Base-by-base conservation (phyloP, 2,113 vertebrate species). In the Epinephelus moara region DNA sequence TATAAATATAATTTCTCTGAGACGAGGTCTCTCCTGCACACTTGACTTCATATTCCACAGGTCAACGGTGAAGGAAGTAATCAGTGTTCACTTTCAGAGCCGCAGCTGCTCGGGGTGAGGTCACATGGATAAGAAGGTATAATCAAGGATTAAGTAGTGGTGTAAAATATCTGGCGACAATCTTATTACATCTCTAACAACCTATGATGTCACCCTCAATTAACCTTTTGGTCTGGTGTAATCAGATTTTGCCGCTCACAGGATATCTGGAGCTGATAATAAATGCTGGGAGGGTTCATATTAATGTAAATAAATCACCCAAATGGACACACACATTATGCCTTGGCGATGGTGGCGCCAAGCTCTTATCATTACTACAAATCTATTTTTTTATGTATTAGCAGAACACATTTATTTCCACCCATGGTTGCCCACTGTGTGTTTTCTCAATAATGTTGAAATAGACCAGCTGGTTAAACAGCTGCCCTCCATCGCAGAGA, bases 81-180 rank as follows among this genome's bases (percentile, higher is more conserved):
- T 76, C 33, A 62, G 82, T 3, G 27, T 68, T 71, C 0, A 6
- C 52, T 87, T 63, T 75, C 81, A 62, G 87, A 52, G 85, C 17
- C 30, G 0, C 84, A 90, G 84, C 85, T 88, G 90, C 71, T 60
- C 15, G 1, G 14, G 70, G 2, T 25, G 37, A 4, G 19, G 45
- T n/a, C 37, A 17, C 42, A 3, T 6, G 66, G 57, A 75, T 18
- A 9, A 61, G 42, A 11, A 59, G 45, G 25, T 3, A 4, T n/a
- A 59, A 83, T 81, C 45, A 18, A 8, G 75, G 72, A 77, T 64
- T 7, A 79, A 67, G 74, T 25, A 13, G 55, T 49, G 76, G 82
- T 81, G 82, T 87, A 74, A 77, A 75, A 84, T 86, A 84, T 88
- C 83, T 70, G 72, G 2, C n/a, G 63, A 37, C 21, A 37, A 55